Conservation (phyloP, 53 echinoderm and acorn worm genomes). For the Zoroaster sp. region DNA sequence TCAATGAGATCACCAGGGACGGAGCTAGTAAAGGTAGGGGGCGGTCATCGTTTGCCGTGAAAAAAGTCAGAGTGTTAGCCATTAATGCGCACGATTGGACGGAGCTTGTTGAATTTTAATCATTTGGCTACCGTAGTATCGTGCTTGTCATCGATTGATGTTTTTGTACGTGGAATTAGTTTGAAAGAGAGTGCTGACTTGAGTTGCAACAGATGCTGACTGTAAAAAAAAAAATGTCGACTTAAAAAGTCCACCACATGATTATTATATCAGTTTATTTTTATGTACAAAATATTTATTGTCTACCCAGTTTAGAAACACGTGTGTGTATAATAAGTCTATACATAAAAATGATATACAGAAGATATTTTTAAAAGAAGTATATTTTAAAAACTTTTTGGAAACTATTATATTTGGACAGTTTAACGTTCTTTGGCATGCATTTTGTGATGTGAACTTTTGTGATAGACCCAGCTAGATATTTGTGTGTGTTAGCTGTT, state of each 20-base stretch:
- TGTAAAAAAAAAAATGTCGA: too few relatives aligned
- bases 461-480: too few relatives aligned
- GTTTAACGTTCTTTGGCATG: too few relatives aligned
- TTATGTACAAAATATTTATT: background rate
- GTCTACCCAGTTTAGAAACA: background rate
- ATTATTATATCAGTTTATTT: background rate
- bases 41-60: constrained; percentile 6
- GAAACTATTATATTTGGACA: too few relatives aligned
- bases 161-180: background rate
- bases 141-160: too few relatives aligned
- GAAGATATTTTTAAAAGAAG: too few relatives aligned
- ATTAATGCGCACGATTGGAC: constrained; percentile 37
- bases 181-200: background rate
- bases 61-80: constrained; percentile 21
- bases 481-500: too few relatives aligned
- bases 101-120: constrained; percentile 35
- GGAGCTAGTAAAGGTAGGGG: constrained; percentile 56
- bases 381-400: too few relatives aligned
- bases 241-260: background rate
- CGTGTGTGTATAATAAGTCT: too few relatives aligned
- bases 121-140: background rate
- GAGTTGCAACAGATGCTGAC: background rate
- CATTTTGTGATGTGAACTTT: too few relatives aligned
- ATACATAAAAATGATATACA: too few relatives aligned
- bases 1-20: constrained; percentile 24